Evolutionary conservation across 2,888 invertebrate genomes (phyloP).

Genomic region (Epistrophe grossulariae): DNA sequence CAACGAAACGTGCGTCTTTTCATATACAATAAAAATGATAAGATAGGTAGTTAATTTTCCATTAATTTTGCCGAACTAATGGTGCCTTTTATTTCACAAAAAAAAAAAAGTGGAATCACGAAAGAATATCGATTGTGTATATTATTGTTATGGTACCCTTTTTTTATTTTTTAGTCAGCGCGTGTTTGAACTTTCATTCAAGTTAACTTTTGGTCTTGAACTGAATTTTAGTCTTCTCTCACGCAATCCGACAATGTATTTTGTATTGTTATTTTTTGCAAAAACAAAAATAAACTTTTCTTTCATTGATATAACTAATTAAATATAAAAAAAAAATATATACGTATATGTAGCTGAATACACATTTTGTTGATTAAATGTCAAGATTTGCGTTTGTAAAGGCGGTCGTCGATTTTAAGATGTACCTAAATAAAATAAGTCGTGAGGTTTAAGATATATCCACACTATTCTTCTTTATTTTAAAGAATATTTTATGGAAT

Average conservation of each 20-base stretch:
- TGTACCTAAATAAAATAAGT: no score
- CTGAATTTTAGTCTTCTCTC: not conserved
- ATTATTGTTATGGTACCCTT: not conserved
- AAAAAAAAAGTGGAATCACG: not conserved
- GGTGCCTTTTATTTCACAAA: not conserved
- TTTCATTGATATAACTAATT: not conserved
- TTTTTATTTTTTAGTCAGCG: not conserved
- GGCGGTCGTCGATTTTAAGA: no score
- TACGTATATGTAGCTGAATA: not conserved
- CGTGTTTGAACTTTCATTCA: conserved; percentile 9
- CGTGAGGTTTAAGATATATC: no score
- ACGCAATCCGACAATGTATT: not conserved
- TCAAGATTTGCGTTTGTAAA: not conserved
- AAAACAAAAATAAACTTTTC: not conserved
- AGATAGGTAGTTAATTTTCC: not conserved
- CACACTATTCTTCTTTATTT: no score
- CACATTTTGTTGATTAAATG: not conserved
- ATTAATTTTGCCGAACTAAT: not conserved
- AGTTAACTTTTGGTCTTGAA: not conserved
- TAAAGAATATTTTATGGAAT: no score
- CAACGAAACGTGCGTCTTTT: not conserved
- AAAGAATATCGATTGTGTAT: not conserved
- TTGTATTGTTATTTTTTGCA: not conserved
- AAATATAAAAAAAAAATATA: not conserved
- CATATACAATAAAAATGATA: not conserved